Conservation (phyloP, 2,797 vertebrate genomes). For the Melanotaenia pygmaea region DNA sequence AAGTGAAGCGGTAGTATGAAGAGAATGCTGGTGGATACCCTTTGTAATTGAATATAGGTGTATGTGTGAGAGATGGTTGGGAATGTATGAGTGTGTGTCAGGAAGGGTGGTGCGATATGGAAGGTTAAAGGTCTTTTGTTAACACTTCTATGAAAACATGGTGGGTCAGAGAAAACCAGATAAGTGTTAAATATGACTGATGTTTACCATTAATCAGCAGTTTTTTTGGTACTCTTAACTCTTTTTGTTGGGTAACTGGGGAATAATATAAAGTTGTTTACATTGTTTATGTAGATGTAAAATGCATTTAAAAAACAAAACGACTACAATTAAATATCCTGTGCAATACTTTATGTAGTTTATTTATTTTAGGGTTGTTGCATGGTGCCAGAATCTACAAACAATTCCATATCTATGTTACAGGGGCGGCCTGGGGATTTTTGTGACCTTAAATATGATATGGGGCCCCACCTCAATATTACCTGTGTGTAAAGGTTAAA, state of each 20-base stretch:
- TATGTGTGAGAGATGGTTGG: slow-evolving; percentile 32
- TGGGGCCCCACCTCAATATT: too few species aligned
- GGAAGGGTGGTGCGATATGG: slow-evolving; percentile 65
- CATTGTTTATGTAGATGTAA: background rate
- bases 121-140: slow-evolving; percentile 65
- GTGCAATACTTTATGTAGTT: background rate
- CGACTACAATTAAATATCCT: background rate
- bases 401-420: too few species aligned
- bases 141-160: slow-evolving; percentile 55
- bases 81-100: slow-evolving; percentile 46
- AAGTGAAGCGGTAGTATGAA: slow-evolving; percentile 30
- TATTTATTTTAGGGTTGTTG: too few species aligned
- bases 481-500: too few species aligned
- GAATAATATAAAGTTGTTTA: background rate
- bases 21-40: slow-evolving; percentile 59
- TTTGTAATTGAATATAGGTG: slow-evolving; percentile 1
- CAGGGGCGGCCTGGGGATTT: too few species aligned
- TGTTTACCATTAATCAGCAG: slow-evolving; percentile 21
- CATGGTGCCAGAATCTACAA: too few species aligned
- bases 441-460: too few species aligned
- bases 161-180: slow-evolving; percentile 39
- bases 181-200: slow-evolving; percentile 19
- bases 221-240: background rate
- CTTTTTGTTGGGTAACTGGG: background rate
- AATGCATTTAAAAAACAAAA: background rate